Evolutionary conservation across 2,797 vertebrate genomes (phyloP), one percentile per base, ranked within the genome.

Genomic region (Chelonia mydas): DNA sequence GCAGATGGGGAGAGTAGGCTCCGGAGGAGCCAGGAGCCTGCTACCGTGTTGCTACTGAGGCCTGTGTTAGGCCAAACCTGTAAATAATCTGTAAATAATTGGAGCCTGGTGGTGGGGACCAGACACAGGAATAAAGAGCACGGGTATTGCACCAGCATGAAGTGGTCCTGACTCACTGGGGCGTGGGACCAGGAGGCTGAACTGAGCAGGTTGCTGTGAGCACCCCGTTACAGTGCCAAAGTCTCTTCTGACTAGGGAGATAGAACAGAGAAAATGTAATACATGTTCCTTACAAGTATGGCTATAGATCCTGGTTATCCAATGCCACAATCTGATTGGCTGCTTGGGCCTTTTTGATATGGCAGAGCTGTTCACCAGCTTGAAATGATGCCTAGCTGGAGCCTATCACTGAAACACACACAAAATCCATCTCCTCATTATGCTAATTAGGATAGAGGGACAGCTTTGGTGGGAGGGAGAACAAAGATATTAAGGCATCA

Each of bases 201-300:
- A 54, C 23, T 9, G 21, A 54, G 54, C 19, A 21, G 19, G 21
- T 23, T 4, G 23, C 9, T 4, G 54, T 25, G 54, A 54, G 53
- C 53, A 54, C 53, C 21, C 53, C 8, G 6, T 23, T 54, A 54
- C 3, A 23, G 19, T 41, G 15, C 41, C 96, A 91, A 87, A 78
- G 78, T 93, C 90, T 59, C 17, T 79, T 95, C 37, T 92, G 74
- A 94, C 93, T 95, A 89, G 94, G 93, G 96, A 78, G 86, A 91
- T 95, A 96, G 92, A 97, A 95, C 89, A 95, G 91, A 90, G 90
- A 51, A 83, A 92, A 72, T 57, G 45, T 79, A 95, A 92, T 50
- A 91, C 84, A 89, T 11, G 33, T 90, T 91, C 49, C 55, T 81
- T 93, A 83, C 76, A 94, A 94, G 45, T 95, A 93, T 83, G 86